Conservation (phyloP, 2,113 vertebrate genomes). For the Vidua chalybeata region DNA sequence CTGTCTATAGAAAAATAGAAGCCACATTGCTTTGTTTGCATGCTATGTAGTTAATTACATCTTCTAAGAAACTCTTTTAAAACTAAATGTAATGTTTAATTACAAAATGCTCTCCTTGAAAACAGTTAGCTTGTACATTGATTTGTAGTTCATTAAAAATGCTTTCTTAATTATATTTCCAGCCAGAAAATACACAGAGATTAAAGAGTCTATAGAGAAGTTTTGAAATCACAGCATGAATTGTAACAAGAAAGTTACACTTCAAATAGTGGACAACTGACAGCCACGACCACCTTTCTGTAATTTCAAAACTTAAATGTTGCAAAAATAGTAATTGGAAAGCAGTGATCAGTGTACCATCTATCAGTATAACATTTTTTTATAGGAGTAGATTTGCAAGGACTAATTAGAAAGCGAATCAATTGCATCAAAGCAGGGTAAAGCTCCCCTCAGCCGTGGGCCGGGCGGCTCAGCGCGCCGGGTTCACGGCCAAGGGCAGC, state of each 20-base stretch:
- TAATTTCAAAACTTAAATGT: not conserved
- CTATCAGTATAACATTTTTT: conserved; percentile 35
- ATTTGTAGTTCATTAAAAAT: conserved; percentile 64
- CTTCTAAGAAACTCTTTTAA: conserved; percentile 70
- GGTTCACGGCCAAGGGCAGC: conserved; percentile 81
- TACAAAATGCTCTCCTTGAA: conserved; percentile 71
- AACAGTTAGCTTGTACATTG: conserved; percentile 64
- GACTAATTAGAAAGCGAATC: conserved; percentile 69
- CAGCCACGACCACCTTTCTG: not conserved
- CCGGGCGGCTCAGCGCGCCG: conserved; percentile 70
- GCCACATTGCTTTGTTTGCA: conserved; percentile 57
- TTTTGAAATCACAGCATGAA: conserved; percentile 54
- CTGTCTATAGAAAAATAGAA: conserved; percentile 62
- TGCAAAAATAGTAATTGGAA: conserved; percentile 65
- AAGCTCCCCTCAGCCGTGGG: conserved; percentile 6
- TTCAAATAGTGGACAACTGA: conserved; percentile 53
- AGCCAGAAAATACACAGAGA: conserved; percentile 57
- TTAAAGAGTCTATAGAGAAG: conserved; percentile 35
- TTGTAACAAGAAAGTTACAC: conserved; percentile 41
- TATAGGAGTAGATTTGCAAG: conserved; percentile 45
- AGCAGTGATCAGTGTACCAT: conserved; percentile 5
- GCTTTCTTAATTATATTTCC: conserved; percentile 62
- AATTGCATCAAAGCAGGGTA: conserved; percentile 29
- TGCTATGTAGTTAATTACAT: conserved; percentile 70
- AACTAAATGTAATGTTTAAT: conserved; percentile 77